Percentiles rank a stretch among this genome's conserved stretches.
phyloP scores from a whole-genome alignment of 2,888 invertebrate species.

The Hyalella azteca region DNA sequence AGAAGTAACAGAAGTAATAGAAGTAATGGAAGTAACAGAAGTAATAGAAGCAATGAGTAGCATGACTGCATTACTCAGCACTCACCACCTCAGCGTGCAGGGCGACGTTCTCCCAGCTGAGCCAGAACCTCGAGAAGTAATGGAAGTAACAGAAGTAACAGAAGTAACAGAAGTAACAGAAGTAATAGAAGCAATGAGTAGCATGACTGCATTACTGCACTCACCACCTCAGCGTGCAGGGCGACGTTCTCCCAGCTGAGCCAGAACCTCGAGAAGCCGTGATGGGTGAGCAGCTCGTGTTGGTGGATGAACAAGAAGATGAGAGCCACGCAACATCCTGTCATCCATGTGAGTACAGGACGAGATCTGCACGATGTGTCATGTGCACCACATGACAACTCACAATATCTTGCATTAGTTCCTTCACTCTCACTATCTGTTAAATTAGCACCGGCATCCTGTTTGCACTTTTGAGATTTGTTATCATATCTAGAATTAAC shows the following conservation, averaged over 20 bases:
- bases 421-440: background rate
- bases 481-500: background rate
- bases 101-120: conserved; percentile 61
- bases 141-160: too few species aligned
- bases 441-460: conserved; percentile 41
- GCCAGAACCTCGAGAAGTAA: conserved; percentile 61
- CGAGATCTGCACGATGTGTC: background rate
- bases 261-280: conserved; percentile 61
- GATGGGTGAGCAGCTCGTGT: conserved; percentile 61
- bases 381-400: background rate
- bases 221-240: conserved; percentile 59
- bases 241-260: conserved; percentile 61
- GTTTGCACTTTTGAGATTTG: background rate
- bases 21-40: too few species aligned
- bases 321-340: background rate
- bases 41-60: too few species aligned
- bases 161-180: too few species aligned
- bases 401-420: background rate
- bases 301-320: conserved; percentile 58
- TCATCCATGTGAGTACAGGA: background rate
- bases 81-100: conserved; percentile 59
- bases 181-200: too few species aligned
- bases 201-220: conserved; percentile 16
- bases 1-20: too few species aligned
- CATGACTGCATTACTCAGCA: too few species aligned